Conservation (phyloP, 2,797 vertebrate genomes). For the Sandelia bainsii region DNA sequence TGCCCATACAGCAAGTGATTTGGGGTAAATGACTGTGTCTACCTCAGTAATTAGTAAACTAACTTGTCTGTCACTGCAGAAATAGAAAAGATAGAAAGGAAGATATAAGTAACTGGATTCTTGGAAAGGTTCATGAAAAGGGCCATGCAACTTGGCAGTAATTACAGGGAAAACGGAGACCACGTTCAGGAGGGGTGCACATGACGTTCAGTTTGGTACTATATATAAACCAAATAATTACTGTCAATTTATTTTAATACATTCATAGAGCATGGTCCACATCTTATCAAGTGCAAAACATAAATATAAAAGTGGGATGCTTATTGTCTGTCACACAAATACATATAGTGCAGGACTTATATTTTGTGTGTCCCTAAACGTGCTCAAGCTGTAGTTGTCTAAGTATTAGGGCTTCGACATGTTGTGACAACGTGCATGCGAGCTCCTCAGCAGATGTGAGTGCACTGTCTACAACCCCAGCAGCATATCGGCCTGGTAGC, state of each 20-base stretch:
- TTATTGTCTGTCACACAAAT: neutral
- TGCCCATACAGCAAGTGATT: constrained; percentile 62
- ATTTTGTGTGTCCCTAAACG: neutral
- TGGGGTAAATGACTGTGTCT: constrained; percentile 64
- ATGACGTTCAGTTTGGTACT: neutral
- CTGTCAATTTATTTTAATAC: neutral
- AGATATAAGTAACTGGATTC: neutral
- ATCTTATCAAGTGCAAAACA: neutral
- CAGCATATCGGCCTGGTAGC: too few species aligned
- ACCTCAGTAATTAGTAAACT: constrained; percentile 52
- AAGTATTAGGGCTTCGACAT: neutral
- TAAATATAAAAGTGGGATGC: too few species aligned
- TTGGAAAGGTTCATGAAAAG: neutral
- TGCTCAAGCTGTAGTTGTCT: neutral
- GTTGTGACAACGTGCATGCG: too few species aligned
- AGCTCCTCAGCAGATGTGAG: too few species aligned
- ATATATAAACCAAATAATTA: neutral
- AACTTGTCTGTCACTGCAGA: constrained; percentile 33
- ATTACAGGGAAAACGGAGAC: neutral
- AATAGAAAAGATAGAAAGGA: neutral
- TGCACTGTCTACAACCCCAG: too few species aligned
- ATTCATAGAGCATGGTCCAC: too few species aligned
- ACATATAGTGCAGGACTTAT: too few species aligned
- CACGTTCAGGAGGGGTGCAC: neutral
- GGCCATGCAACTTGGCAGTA: neutral